Conservation (phyloP, 2,113 vertebrate species). For the Heteronetta atricapilla region DNA sequence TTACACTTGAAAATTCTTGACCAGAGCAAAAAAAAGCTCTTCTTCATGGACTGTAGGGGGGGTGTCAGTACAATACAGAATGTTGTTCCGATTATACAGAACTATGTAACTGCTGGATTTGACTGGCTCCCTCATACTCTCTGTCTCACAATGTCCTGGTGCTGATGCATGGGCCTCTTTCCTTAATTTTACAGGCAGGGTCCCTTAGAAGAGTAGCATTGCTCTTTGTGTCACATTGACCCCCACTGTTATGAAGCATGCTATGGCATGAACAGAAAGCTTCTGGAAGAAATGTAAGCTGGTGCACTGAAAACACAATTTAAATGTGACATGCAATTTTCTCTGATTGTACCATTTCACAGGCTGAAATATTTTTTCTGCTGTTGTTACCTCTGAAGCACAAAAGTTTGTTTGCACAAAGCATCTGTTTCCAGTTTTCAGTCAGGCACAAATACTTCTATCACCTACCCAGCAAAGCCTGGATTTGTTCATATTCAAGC, state of each 20-base stretch:
- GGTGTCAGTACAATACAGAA: background rate
- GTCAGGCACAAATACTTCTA: background rate
- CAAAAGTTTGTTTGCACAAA: background rate
- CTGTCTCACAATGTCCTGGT: background rate
- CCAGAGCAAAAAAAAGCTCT: background rate
- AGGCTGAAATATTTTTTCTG: background rate
- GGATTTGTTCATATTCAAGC: background rate
- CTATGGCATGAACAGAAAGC: rapidly evolving
- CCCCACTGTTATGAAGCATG: background rate
- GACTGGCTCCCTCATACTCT: background rate
- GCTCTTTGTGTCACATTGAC: background rate
- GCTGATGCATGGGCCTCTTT: background rate
- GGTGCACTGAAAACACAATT: background rate
- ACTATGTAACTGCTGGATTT: background rate
- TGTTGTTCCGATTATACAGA: background rate
- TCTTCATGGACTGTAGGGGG: background rate
- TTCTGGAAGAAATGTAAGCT: background rate
- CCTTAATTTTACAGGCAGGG: rapidly evolving
- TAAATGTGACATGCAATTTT: background rate
- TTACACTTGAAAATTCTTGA: background rate
- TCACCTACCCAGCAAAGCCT: background rate
- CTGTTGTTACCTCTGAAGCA: background rate
- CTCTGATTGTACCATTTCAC: background rate
- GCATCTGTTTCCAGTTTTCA: background rate
- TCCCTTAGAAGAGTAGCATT: background rate